A percentile compares a stretch with the other conserved stretches of the same genome.
These are phyloP conservation scores for Nezara viridula DNA, from an alignment of 2,888 invertebrate genomes.

Conservation along the genomic window DNA sequence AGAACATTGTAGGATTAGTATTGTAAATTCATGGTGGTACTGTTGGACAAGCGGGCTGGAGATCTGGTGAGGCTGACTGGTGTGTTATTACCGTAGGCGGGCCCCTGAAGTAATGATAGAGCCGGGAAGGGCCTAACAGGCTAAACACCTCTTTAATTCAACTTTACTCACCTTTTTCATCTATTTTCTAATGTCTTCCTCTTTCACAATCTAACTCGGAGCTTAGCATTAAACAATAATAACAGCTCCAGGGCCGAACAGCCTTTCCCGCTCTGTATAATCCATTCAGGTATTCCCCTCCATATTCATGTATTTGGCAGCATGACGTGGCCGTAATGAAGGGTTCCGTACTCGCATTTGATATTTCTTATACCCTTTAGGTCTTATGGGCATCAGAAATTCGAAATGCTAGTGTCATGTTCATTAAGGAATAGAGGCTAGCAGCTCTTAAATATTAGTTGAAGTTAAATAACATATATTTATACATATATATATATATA, in stretches of 20 bases:
- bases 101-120: not conserved
- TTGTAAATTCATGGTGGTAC: not conserved
- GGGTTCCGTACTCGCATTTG: not conserved
- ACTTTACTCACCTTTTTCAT: slow-evolving; percentile 40
- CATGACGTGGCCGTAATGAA: not conserved
- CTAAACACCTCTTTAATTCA: slow-evolving; percentile 38
- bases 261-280: not conserved
- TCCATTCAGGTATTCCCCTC: not conserved
- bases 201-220: slow-evolving; percentile 34
- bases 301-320: slow-evolving; percentile 18
- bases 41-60: not conserved
- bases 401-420: not conserved
- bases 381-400: not conserved
- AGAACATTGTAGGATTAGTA: not conserved
- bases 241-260: not conserved
- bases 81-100: slow-evolving; percentile 13
- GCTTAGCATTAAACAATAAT: slow-evolving; percentile 31
- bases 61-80: not conserved
- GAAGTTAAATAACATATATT: no score
- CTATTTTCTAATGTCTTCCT: slow-evolving; percentile 40
- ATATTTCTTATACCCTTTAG: not conserved
- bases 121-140: not conserved
- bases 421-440: not conserved
- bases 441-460: no score
- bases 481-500: no score